A percentile compares a stretch with the other conserved stretches of the same genome.
Conservation (phyloP, 2,113 vertebrate species). For the Motacilla tschutschensis region DNA sequence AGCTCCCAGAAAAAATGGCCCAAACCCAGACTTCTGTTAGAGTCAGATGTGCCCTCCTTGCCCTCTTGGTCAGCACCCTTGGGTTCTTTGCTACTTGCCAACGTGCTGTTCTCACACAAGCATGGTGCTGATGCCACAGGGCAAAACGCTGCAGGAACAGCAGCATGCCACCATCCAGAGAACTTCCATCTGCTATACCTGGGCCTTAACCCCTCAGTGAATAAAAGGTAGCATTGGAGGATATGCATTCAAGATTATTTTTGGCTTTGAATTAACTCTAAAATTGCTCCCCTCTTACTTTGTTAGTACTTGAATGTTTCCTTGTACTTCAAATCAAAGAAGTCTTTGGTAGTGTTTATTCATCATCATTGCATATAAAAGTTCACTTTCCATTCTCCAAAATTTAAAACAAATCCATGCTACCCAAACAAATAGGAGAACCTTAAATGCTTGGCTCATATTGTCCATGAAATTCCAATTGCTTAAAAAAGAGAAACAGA, state of each 20-base stretch:
- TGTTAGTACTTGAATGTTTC: not conserved
- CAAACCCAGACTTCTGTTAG: not conserved
- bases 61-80: not conserved
- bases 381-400: not conserved
- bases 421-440: not conserved
- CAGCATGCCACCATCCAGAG: not conserved
- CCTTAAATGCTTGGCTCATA: not conserved
- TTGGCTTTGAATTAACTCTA: not conserved
- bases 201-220: not conserved
- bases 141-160: not conserved
- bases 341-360: not conserved
- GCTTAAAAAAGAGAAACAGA: not conserved
- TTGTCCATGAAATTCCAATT: not conserved
- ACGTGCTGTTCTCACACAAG: not conserved
- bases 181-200: not conserved
- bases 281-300: not conserved
- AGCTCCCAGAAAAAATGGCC: not conserved
- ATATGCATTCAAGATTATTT: not conserved
- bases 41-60: rapidly evolving
- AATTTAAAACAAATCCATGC: not conserved
- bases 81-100: not conserved
- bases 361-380: not conserved
- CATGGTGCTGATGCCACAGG: not conserved
- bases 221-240: not conserved
- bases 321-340: not conserved